Evolutionary conservation across 2,113 vertebrate genomes (phyloP), one percentile per base, ranked within the genome.

Genomic region (Pseudorhombus dupliciocellatus): DNA sequence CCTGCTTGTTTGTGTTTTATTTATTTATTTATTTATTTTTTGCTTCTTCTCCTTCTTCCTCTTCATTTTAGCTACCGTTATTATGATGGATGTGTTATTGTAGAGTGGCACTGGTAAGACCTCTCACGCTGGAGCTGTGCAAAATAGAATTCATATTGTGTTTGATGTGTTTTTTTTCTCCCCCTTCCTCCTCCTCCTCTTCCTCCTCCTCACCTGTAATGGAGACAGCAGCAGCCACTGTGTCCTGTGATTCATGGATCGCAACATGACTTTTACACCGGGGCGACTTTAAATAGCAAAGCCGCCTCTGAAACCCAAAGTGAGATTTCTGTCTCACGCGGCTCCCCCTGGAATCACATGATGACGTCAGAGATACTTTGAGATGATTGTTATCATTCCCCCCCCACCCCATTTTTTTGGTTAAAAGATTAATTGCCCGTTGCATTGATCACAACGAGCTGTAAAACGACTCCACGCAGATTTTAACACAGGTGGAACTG

Each of bases 31-130:
- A 52, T 69, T 20, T 50, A 12, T 50, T 20, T 11, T 22, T 4
- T 52, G 10, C 26, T 14, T 53, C 5, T 53, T 10, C 7, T 60
- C 30, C 9, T 30, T 21, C 24, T 4, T n/a, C 56, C 70, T 90
- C 70, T 60, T 80, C 71, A 85, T 82, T 93, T 90, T 88, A 89
- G 90, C 88, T 92, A 31, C 84, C 88, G 51, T 71, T 92, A 93
- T 91, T 93, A 90, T 91, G 87, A 91, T 83, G 88, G 83, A 84
- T 93, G 81, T 75, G 28, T 93, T 90, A 81, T 84, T 88, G 88
- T 91, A 87, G 91, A 91, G 70, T 85, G 82, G 89, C 90, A 88
- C 88, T 90, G 86, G 83, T 89, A 93, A 91, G 84, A 90, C 64
- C 76, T 91, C 75, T 60, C 72, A 71, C 70, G 56, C 57, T 65